These are phyloP conservation scores for Cebidichthys violaceus DNA, from an alignment of 2,113 vertebrate genomes.

Conservation along the genomic window DNA sequence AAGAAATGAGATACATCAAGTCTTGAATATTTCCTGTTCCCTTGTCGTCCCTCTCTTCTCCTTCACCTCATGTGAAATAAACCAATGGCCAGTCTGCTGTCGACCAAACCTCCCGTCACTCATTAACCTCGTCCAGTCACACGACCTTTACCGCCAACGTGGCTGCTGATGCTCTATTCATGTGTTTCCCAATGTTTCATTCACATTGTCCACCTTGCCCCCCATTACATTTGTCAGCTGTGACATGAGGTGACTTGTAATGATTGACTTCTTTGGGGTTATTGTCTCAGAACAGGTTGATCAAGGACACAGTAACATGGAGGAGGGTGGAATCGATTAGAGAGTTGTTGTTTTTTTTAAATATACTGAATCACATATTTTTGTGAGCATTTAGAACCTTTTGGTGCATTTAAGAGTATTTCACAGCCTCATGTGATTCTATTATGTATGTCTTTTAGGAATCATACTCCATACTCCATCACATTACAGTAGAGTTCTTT, in stretches of 20 bases:
- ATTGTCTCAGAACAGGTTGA: constrained; percentile 4
- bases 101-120: constrained; percentile 38
- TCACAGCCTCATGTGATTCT: background rate
- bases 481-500: constrained; percentile 75
- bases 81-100: constrained; percentile 8
- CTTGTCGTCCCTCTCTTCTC: background rate
- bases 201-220: constrained; percentile 3
- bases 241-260: constrained; percentile 17
- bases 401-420: background rate
- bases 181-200: constrained; percentile 15
- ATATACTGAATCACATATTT: background rate
- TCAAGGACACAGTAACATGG: background rate
- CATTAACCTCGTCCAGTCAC: constrained; percentile 60
- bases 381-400: background rate
- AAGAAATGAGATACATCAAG: too few relatives aligned
- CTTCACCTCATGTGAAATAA: constrained; percentile 1
- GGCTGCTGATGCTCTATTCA: constrained; percentile 2
- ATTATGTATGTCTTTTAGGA: background rate
- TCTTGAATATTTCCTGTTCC: background rate
- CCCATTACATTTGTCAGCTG: constrained; percentile 11
- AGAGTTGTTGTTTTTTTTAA: background rate
- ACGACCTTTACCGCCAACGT: background rate
- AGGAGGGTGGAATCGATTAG: background rate
- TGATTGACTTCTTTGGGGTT: constrained; percentile 48
- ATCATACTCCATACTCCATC: constrained; percentile 49